A percentile compares a stretch with the other conserved stretches of the same genome.
phyloP scores from a whole-genome alignment of 1,140 invertebrate species.

The Oryctes rhinoceros region DNA sequence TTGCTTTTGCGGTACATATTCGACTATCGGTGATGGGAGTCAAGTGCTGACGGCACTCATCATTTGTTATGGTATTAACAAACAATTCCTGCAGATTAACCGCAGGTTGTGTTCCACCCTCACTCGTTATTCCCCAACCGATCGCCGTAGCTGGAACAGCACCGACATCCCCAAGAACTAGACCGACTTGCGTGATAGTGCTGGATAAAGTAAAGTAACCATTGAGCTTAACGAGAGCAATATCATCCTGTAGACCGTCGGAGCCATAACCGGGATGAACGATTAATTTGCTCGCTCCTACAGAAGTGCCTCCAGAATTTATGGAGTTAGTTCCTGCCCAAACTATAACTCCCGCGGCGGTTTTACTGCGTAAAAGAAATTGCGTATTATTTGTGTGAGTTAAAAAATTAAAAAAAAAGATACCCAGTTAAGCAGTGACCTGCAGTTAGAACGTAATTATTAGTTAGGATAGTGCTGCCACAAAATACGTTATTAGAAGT shows the following conservation, averaged over 20 bases:
- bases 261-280: no score
- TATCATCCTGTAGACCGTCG: no score
- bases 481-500: conserved; percentile 30
- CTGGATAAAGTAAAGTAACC: background rate
- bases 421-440: conserved; percentile 49
- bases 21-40: no score
- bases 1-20: background rate
- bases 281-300: no score
- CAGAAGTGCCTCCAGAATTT: background rate
- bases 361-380: background rate
- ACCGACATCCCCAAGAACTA: no score
- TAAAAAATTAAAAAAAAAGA: background rate
- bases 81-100: background rate
- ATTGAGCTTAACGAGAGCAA: background rate
- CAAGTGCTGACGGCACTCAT: no score
- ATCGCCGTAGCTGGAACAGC: background rate
- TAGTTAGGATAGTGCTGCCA: conserved; percentile 30
- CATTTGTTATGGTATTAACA: background rate
- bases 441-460: conserved; percentile 43
- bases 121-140: background rate
- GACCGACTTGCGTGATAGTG: no score
- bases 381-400: background rate
- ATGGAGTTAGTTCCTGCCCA: background rate
- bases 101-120: background rate
- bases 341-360: background rate